phyloP scores from a whole-genome alignment of 2,113 vertebrate species.

The Tupaia chinensis region DNA sequence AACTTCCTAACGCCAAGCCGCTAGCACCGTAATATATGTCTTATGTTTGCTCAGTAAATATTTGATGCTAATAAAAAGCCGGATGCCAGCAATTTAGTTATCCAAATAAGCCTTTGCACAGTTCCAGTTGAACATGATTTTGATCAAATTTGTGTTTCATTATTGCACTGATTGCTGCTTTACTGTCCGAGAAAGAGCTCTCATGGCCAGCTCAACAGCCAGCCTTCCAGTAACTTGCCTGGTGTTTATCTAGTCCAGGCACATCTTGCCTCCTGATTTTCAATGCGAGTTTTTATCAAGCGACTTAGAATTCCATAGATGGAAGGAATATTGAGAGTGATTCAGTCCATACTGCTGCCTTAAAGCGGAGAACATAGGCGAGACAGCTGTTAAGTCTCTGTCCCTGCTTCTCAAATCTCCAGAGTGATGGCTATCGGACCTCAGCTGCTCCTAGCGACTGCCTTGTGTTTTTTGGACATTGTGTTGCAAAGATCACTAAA shows the following conservation, averaged over 20 bases:
- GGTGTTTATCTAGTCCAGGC: background rate
- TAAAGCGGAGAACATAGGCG: slow-evolving; percentile 19
- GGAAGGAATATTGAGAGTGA: slow-evolving; percentile 22
- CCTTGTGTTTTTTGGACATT: slow-evolving; percentile 53
- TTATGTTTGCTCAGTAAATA: slow-evolving; percentile 43
- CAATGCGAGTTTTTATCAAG: slow-evolving; percentile 27
- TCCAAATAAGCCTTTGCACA: background rate
- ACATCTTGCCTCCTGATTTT: slow-evolving; percentile 10
- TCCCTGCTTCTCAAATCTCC: background rate
- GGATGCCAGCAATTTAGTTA: slow-evolving; percentile 7
- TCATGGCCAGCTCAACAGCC: background rate
- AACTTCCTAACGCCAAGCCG: background rate
- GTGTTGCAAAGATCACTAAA: slow-evolving; percentile 77
- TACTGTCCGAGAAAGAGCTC: background rate
- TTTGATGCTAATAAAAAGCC: slow-evolving; percentile 48
- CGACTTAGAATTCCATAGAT: slow-evolving; percentile 27
- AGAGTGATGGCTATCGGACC: slow-evolving; percentile 15
- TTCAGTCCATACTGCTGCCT: slow-evolving; percentile 2
- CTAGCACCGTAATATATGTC: background rate
- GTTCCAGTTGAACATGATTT: slow-evolving; percentile 39
- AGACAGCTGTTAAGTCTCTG: slow-evolving; percentile 20
- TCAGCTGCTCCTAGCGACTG: background rate
- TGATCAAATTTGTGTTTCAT: slow-evolving; percentile 44
- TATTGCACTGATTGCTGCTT: slow-evolving; percentile 34
- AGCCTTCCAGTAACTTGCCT: slow-evolving; percentile 21